These are phyloP conservation scores for Pollicipes pollicipes DNA, from an alignment of 1,140 invertebrate genomes.

Conservation along the genomic window DNA sequence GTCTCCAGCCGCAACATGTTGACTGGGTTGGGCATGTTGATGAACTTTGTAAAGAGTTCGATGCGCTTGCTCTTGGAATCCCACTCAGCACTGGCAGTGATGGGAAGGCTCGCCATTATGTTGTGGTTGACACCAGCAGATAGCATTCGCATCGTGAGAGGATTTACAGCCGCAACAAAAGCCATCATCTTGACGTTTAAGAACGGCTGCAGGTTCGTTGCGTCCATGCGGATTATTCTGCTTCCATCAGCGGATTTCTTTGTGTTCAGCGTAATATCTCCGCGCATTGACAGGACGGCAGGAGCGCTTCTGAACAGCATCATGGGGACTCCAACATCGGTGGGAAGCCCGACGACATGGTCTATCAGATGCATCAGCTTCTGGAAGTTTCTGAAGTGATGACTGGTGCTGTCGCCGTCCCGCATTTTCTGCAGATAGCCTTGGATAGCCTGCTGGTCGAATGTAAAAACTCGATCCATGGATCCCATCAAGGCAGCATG, in stretches of 20 bases:
- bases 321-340: neutral
- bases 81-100: neutral
- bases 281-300: neutral
- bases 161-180: neutral
- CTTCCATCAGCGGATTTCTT: neutral
- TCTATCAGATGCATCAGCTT: neutral
- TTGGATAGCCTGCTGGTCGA: slow-evolving; percentile 36
- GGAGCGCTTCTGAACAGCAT: neutral
- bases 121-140: neutral
- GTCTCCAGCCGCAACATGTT: neutral
- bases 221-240: neutral
- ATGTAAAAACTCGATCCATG: slow-evolving; percentile 30
- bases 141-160: neutral
- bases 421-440: slow-evolving; percentile 22
- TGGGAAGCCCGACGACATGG: neutral
- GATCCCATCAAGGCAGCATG: slow-evolving; percentile 26
- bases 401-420: neutral
- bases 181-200: neutral
- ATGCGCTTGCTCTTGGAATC: neutral
- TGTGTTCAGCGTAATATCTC: neutral
- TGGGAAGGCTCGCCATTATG: neutral
- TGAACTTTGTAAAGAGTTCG: neutral
- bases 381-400: neutral
- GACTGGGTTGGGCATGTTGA: neutral
- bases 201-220: neutral